Base-by-base conservation (phyloP, 2,113 vertebrate genomes). In the Irena cyanogastra region DNA sequence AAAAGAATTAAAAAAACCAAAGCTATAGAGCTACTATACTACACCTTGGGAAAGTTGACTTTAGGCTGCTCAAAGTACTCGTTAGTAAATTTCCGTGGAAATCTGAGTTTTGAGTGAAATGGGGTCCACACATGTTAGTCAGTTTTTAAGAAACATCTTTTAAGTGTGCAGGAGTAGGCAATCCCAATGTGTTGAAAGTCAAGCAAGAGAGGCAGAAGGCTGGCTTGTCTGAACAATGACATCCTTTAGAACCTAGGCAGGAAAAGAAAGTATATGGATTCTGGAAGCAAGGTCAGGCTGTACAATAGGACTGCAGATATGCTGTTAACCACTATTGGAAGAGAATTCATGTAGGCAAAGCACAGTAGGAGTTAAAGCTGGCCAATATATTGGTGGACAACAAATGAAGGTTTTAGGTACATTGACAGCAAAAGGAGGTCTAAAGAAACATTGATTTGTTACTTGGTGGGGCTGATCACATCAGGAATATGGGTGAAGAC, bases 61-160 rank as follows among this genome's bases (percentile, higher is more conserved):
- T 74, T 17, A 56, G 13, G 6, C 3, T 77, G 15, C 22, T 61
- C 13, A 22, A 76, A 23, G 15, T 56, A 27, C 3, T 35, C 35
- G 23, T 54, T 44, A 60, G 18, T 42, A 44, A 68, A 15, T 11
- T 39, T 87, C 19, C 15, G 12, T 28, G 8, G 11, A 15, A 61
- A 61, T 61, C 11, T 31, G 12, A 11, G 41, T 81, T 81, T 69
- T 82, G 26, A 65, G 15, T 50, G 30, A 30, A 65, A 49, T 16
- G 3, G 9, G 7, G 4, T 47, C 13, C 6, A 54, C 3, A 63
- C 10, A 26, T 37, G 1, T 5, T 22, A 19, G 4, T n/a, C 13
- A 47, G 3, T 64, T 91, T 78, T 65, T 24, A 57, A 76, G 27
- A 52, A 28, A 10, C 1, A 15, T 33, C 15, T 54, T 78, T 50